Percentiles rank a stretch among this genome's conserved stretches.
These are phyloP conservation scores for Scolopax bukidnonensis DNA, from an alignment of 2,797 vertebrate species.

Conservation along the genomic window DNA sequence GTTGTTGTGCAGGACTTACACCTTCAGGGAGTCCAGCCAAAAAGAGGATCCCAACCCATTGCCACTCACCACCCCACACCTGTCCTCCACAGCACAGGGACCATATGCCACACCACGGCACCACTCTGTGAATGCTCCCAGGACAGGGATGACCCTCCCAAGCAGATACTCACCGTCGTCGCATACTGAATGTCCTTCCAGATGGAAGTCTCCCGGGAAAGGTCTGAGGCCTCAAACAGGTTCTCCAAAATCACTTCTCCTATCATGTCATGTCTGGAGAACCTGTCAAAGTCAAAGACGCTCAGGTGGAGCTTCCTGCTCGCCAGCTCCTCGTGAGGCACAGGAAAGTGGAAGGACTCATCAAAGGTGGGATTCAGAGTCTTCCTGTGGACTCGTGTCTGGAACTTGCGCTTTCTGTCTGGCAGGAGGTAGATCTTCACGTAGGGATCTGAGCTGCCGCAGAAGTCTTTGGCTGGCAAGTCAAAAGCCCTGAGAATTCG, in stretches of 20 bases:
- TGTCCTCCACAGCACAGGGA: not conserved
- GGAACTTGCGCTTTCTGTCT: slow-evolving; percentile 96
- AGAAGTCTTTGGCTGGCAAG: slow-evolving; percentile 96
- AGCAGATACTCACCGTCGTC: slow-evolving; percentile 87
- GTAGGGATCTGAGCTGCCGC: slow-evolving; percentile 96
- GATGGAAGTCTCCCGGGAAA: slow-evolving; percentile 92
- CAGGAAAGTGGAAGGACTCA: slow-evolving; percentile 95
- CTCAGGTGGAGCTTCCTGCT: slow-evolving; percentile 94
- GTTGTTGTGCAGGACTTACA: not conserved
- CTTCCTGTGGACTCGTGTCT: slow-evolving; percentile 97
- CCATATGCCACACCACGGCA: rapidly evolving
- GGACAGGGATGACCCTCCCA: not conserved
- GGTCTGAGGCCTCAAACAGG: slow-evolving; percentile 92
- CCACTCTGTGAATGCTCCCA: rapidly evolving
- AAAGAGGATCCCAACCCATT: not conserved
- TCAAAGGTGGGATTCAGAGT: slow-evolving; percentile 95
- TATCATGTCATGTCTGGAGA: slow-evolving; percentile 98
- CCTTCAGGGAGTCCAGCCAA: not conserved
- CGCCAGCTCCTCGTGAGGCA: slow-evolving; percentile 91
- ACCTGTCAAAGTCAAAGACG: slow-evolving; percentile 97
- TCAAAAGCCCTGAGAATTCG: slow-evolving; percentile 92
- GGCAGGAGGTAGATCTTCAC: slow-evolving; percentile 98
- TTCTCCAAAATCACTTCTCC: slow-evolving; percentile 97
- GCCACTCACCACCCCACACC: not conserved
- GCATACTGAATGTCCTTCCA: slow-evolving; percentile 98